A percentile compares a stretch with the other conserved stretches of the same genome.
Conservation (phyloP, 2,113 vertebrate species). For the Datnioides undecimradiatus region DNA sequence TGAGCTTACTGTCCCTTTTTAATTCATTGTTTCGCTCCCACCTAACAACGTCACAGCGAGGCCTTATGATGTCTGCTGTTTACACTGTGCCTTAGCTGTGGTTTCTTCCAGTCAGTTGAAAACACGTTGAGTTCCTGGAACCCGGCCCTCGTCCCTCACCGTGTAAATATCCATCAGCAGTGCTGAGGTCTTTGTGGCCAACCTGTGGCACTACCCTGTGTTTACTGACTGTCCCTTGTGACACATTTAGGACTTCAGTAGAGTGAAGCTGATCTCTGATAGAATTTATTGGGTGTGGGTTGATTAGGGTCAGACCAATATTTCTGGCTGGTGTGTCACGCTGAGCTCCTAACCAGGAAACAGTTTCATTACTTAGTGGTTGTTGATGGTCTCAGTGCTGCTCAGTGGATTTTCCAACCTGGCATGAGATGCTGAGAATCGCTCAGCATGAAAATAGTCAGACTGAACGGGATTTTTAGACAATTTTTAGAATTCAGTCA, state of each 20-base stretch:
- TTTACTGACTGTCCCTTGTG: constrained; percentile 48
- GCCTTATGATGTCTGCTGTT: constrained; percentile 6
- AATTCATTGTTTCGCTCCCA: not conserved
- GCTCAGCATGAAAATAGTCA: not conserved
- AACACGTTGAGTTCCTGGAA: constrained; percentile 54
- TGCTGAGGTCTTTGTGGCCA: not conserved
- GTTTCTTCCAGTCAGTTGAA: constrained; percentile 26
- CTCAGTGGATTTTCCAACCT: not conserved
- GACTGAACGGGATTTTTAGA: no score
- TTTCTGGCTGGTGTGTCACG: not conserved
- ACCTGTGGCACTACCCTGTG: constrained; percentile 25
- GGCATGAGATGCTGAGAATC: not conserved
- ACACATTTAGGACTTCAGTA: constrained; percentile 32
- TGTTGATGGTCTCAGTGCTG: not conserved
- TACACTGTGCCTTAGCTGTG: constrained; percentile 17
- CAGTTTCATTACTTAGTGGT: not conserved
- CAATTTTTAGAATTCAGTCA: not conserved
- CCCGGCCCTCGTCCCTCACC: constrained; percentile 26
- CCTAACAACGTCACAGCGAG: not conserved
- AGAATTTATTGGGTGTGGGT: constrained; percentile 26
- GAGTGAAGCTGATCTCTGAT: constrained; percentile 14
- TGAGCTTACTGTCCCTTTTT: not conserved
- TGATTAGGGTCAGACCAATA: constrained; percentile 21
- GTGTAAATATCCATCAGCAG: constrained; percentile 50
- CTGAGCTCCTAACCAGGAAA: constrained; percentile 12